These are phyloP conservation scores for Patiria pectinifera DNA, from an alignment of 53 echinoderm and acorn worm genomes.

Conservation along the genomic window DNA sequence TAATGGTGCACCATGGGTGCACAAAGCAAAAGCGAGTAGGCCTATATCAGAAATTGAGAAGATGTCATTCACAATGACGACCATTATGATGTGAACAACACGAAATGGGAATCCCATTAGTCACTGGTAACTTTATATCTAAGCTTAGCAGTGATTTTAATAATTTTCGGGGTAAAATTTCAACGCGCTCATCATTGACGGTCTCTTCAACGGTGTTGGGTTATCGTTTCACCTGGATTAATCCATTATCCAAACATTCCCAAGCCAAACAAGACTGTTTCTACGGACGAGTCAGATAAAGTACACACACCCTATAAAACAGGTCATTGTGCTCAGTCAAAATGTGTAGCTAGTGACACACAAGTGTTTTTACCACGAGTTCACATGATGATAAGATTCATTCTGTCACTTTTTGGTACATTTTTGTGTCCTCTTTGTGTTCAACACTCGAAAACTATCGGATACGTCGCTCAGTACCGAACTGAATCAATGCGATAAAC, in stretches of 20 bases:
- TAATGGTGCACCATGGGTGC: no score
- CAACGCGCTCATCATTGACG: background rate
- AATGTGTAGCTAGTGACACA: background rate
- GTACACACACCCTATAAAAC: background rate
- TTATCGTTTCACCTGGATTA: background rate
- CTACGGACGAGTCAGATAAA: background rate
- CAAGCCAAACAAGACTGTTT: conserved; percentile 1
- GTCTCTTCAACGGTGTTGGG: conserved; percentile 13
- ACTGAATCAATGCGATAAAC: background rate
- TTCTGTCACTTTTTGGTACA: background rate
- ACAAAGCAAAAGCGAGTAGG: no score
- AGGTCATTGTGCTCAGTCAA: background rate
- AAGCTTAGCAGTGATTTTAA: background rate
- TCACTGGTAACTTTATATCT: background rate
- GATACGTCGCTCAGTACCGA: background rate
- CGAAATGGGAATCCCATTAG: no score
- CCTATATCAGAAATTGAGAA: no score
- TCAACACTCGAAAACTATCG: background rate
- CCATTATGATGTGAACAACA: no score
- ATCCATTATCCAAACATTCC: background rate
- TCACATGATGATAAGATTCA: background rate
- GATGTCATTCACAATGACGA: no score
- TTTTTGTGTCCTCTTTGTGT: background rate
- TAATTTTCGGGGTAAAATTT: background rate
- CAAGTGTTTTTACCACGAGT: background rate